These are phyloP conservation scores for Nothobranchius kuhntae DNA, from an alignment of 2,113 vertebrate species.

Conservation along the genomic window DNA sequence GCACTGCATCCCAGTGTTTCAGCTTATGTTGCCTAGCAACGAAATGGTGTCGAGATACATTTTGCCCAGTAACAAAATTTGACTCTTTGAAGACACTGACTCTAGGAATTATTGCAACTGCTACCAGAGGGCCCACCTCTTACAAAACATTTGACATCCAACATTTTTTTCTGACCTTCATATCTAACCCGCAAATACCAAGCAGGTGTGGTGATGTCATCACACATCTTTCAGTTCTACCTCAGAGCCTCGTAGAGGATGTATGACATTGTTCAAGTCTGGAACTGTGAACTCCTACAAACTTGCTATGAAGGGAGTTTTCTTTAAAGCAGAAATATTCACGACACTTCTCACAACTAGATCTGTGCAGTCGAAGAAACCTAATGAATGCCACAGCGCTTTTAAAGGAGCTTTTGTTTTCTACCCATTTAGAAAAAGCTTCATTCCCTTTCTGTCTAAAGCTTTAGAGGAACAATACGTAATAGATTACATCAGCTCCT, in stretches of 20 bases:
- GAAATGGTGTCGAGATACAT: slow-evolving; percentile 39
- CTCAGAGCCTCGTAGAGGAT: slow-evolving; percentile 29
- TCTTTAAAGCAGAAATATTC: not conserved
- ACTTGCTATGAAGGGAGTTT: not conserved
- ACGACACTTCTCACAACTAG: not conserved
- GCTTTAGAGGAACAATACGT: no score
- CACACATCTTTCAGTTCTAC: slow-evolving; percentile 43
- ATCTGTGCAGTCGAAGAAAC: no score
- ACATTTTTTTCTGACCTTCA: slow-evolving; percentile 47
- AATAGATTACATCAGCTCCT: no score
- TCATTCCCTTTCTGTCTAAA: not conserved
- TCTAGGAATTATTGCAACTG: slow-evolving; percentile 16
- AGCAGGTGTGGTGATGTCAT: slow-evolving; percentile 72
- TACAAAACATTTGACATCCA: slow-evolving; percentile 22
- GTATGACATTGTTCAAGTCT: slow-evolving; percentile 2
- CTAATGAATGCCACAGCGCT: no score
- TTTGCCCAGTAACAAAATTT: slow-evolving; percentile 45
- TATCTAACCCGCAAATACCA: slow-evolving; percentile 60
- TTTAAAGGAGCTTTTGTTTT: no score
- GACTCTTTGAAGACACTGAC: slow-evolving; percentile 6
- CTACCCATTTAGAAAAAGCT: no score
- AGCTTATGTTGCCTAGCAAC: slow-evolving; percentile 53
- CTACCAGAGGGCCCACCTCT: slow-evolving; percentile 18
- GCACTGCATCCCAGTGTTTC: slow-evolving; percentile 28
- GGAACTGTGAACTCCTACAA: slow-evolving; percentile 6